Base-by-base conservation (phyloP, 2,888 invertebrate species). In the Antheraea assamensis region DNA sequence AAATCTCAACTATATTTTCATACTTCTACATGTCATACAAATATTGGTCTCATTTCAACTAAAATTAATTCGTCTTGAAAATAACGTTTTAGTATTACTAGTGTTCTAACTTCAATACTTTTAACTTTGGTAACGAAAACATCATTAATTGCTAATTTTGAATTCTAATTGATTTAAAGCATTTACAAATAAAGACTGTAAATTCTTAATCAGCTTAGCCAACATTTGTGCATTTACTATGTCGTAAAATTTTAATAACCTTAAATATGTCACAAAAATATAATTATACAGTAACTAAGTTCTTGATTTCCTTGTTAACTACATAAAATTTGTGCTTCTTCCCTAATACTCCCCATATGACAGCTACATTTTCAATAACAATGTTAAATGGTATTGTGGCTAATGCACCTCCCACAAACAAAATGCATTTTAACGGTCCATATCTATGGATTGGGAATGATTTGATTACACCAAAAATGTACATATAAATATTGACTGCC, bases 241-340 rank as follows among this genome's bases (percentile, higher is more conserved):
- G 78, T 79, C 80, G 80, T 85, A 84, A 79, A 83, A 85, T 78
- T 83, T 15, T 30, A 30, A 30, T 64, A 30, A 64, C 5, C 30
- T 64, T 78, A 79, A 80, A 79, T 77, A 78, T 79, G 75, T 77
- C 76, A 76, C 61, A 81, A 82, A 83, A 82, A 78, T 83, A 72
- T 75, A 86, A 86, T 92, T 95, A 96, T 81, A 96, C 96, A 75
- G 96, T 96, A 78, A 97, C 95, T 76, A 96, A 95, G 76, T 96
- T 96, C 87, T 96, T 96, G 73, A 97, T 95, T 90, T 98, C 98
- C 91, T 99, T 99, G 91, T 98, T 98, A 73, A 99, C 99, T 84
- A 99, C 97, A 92, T 99, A 99, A 95, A 99, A 99, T 92, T 98
- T 98, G 94, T 99, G 98, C 93, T 99, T 99, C 86, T 98, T 98